These are phyloP conservation scores for Melanaphis sacchari DNA, from an alignment of 1,140 invertebrate genomes.

Conservation along the genomic window DNA sequence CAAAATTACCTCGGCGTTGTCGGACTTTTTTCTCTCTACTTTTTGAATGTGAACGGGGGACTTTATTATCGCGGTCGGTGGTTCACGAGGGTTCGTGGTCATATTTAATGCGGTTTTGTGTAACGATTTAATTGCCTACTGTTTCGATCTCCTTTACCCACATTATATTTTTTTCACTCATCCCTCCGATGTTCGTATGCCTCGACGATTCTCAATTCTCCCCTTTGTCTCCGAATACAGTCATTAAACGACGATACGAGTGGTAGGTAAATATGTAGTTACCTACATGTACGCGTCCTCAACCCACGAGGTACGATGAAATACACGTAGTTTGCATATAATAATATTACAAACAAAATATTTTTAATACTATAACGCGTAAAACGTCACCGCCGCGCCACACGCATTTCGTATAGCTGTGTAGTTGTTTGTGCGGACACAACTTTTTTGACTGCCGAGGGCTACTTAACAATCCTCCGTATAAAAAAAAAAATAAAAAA, in stretches of 20 bases:
- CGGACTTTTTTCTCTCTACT: neutral
- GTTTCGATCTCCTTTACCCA: conserved; percentile 2
- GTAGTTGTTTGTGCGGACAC: neutral
- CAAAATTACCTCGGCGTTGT: neutral
- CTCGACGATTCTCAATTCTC: neutral
- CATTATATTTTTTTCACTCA: neutral
- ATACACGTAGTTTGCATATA: neutral
- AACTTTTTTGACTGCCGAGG: neutral
- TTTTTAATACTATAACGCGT: neutral
- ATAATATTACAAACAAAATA: neutral
- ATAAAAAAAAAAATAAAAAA: neutral
- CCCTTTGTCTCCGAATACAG: neutral
- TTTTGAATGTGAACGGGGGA: neutral
- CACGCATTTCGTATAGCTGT: neutral
- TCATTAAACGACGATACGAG: neutral
- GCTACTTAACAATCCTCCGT: neutral
- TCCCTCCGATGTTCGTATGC: neutral
- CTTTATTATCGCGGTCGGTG: conserved; percentile 4
- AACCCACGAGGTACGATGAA: neutral
- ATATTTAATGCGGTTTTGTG: conserved; percentile 53
- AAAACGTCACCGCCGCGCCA: neutral
- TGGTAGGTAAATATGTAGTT: neutral
- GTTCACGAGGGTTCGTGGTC: neutral
- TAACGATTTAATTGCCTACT: conserved; percentile 45
- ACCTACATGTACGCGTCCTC: neutral